phyloP scores from a whole-genome alignment of 2,888 invertebrate species.

The Brachypterus glaber region DNA sequence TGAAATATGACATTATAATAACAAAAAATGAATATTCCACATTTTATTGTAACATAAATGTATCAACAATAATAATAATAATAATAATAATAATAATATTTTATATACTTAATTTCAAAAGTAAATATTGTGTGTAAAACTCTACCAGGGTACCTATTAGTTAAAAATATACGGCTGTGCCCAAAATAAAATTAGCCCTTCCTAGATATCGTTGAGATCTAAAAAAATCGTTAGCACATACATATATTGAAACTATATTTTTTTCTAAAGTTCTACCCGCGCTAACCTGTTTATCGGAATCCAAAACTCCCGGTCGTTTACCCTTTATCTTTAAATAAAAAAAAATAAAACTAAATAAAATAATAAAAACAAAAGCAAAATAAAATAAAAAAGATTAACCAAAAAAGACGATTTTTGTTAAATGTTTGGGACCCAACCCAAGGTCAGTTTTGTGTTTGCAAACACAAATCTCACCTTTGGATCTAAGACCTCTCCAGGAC shows the following conservation, averaged over 20 bases:
- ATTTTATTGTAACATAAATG: too few species aligned
- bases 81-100: too few species aligned
- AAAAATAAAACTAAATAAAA: slow-evolving; percentile 36
- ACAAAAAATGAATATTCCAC: too few species aligned
- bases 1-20: too few species aligned
- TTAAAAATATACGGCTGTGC: too few species aligned
- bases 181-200: too few species aligned
- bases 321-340: slow-evolving; percentile 56
- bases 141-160: too few species aligned
- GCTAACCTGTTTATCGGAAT: slow-evolving; percentile 60
- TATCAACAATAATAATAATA: too few species aligned
- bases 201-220: slow-evolving; percentile 22
- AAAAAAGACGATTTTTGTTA: slow-evolving; percentile 24
- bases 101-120: slow-evolving; percentile 5
- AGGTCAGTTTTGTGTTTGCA: slow-evolving; percentile 41
- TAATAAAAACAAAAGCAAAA: slow-evolving; percentile 27
- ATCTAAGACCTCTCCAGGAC: slow-evolving; percentile 69
- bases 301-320: slow-evolving; percentile 71
- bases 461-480: slow-evolving; percentile 65
- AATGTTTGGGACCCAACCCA: slow-evolving; percentile 27
- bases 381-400: slow-evolving; percentile 22
- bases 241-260: slow-evolving; percentile 30
- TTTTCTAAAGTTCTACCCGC: slow-evolving; percentile 24
- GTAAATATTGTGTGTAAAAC: too few species aligned
- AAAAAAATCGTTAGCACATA: slow-evolving; percentile 38